Conservation (phyloP, 1,140 invertebrate genomes). For the Caerostris darwini region DNA sequence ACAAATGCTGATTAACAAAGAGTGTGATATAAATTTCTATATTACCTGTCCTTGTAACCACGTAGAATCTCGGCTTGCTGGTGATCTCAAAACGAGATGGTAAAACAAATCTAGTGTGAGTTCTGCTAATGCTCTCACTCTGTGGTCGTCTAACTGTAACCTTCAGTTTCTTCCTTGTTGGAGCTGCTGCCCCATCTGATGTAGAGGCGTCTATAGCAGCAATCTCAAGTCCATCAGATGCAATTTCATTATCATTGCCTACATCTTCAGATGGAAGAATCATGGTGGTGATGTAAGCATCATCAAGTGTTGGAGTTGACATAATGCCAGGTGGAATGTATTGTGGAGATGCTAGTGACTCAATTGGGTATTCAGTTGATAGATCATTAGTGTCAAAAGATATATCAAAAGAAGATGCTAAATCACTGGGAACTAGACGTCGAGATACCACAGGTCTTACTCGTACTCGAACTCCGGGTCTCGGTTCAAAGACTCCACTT, state of each 20-base stretch:
- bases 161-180: slow-evolving; percentile 68
- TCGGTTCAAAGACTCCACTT: slow-evolving; percentile 65
- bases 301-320: slow-evolving; percentile 62
- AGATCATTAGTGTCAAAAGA: slow-evolving; percentile 63
- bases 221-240: slow-evolving; percentile 37
- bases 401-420: slow-evolving; percentile 68
- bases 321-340: slow-evolving; percentile 57
- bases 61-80: slow-evolving; percentile 78
- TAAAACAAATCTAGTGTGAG: slow-evolving; percentile 76
- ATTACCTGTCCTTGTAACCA: slow-evolving; percentile 79
- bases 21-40: not conserved
- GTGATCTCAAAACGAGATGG: slow-evolving; percentile 75
- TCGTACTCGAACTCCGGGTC: slow-evolving; percentile 74
- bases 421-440: slow-evolving; percentile 56
- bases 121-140: slow-evolving; percentile 75
- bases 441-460: slow-evolving; percentile 70
- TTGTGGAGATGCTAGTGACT: slow-evolving; percentile 1
- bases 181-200: not conserved
- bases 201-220: slow-evolving; percentile 22
- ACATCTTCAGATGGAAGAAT: not conserved
- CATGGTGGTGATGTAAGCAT: slow-evolving; percentile 8
- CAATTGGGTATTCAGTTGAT: not conserved
- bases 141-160: slow-evolving; percentile 73
- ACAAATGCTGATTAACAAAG: too few species aligned
- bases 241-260: slow-evolving; percentile 27